Evolutionary conservation across 2,888 invertebrate species (phyloP).

Genomic region (Andrena dorsata): DNA sequence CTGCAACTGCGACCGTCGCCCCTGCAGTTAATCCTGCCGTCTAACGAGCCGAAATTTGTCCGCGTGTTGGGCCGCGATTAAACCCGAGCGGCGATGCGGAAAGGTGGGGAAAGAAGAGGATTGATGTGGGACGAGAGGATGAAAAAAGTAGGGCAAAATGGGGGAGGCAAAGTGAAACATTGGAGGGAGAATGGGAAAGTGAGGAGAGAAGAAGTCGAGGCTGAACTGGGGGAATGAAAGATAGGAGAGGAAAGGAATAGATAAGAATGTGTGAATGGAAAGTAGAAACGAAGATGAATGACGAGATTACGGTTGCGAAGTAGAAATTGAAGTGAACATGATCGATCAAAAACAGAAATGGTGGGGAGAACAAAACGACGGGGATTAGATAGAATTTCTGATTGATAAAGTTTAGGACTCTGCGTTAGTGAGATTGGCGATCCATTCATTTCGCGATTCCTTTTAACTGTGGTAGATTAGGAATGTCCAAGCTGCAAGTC

Average conservation of each 20-base stretch:
- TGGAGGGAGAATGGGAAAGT: not conserved
- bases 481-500: no score
- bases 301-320: not conserved
- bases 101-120: not conserved
- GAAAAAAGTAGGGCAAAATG: not conserved
- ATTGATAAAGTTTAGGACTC: not conserved
- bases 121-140: not conserved
- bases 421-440: not conserved
- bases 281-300: not conserved
- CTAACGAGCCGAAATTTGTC: constrained; percentile 75
- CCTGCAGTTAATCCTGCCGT: constrained; percentile 65
- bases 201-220: not conserved
- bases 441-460: not conserved
- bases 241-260: not conserved
- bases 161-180: not conserved
- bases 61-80: constrained; percentile 61
- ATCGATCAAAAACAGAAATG: constrained; percentile 12
- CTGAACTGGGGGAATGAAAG: no score
- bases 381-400: not conserved
- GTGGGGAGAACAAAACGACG: not conserved
- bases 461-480: no score
- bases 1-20: constrained; percentile 21
- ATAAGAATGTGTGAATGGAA: not conserved
- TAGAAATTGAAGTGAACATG: not conserved
- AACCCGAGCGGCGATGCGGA: constrained; percentile 50